Evolutionary conservation across 2,113 vertebrate species (phyloP).

Genomic region (Verasper variegatus): DNA sequence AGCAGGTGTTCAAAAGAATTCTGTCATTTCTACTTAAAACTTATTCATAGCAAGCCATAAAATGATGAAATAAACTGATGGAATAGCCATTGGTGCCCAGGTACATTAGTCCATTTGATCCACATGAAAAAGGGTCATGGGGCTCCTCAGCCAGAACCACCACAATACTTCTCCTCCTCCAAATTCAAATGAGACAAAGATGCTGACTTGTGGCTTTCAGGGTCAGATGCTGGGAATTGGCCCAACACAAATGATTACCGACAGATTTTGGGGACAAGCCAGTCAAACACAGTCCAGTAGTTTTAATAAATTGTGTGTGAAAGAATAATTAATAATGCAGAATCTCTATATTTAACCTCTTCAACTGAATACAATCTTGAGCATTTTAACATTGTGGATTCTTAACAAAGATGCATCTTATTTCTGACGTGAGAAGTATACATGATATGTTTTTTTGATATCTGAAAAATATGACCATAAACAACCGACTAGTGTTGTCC

Average conservation of each 20-base stretch:
- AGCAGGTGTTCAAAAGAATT: too few relatives aligned
- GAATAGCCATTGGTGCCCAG: too few relatives aligned
- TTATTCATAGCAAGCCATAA: too few relatives aligned
- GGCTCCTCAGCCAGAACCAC: too few relatives aligned
- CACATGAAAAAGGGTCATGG: too few relatives aligned
- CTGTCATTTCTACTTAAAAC: too few relatives aligned
- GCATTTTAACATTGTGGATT: background rate
- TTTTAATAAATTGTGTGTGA: background rate
- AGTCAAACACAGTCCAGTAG: background rate
- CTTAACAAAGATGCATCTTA: background rate
- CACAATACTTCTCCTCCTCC: too few relatives aligned
- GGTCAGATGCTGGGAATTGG: background rate
- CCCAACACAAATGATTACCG: background rate
- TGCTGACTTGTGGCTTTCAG: background rate
- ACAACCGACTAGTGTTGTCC: background rate
- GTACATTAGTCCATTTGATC: too few relatives aligned
- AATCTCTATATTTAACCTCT: background rate
- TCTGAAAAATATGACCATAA: background rate
- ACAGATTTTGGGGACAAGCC: background rate
- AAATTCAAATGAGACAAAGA: background rate
- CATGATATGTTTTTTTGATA: too few relatives aligned
- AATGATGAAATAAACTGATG: too few relatives aligned
- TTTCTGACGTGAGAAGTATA: background rate
- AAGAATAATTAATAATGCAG: background rate
- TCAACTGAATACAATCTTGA: background rate